phyloP scores from a whole-genome alignment of 37 sponge, comb jelly and placozoan species.

The Axinella damicornis region DNA sequence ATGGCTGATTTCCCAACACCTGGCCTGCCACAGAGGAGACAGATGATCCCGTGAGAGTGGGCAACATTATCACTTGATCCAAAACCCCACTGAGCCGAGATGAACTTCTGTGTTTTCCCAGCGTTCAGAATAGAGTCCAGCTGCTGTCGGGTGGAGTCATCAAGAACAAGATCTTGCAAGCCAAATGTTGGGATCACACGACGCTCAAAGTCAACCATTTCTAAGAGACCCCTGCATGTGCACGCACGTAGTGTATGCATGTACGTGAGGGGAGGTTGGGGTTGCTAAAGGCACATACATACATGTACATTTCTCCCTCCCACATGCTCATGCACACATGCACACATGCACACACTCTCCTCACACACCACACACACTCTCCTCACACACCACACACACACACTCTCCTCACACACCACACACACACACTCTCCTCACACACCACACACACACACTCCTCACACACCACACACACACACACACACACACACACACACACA shows the following conservation, averaged over 20 bases:
- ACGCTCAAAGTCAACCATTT: conserved; percentile 80
- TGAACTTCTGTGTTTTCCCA: conserved; percentile 64
- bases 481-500: conserved; percentile 9
- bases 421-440: no score
- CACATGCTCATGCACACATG: neutral
- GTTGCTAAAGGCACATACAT: neutral
- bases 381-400: no score
- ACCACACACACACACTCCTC: no score
- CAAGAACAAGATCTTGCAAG: conserved; percentile 46
- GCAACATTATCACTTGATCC: conserved; percentile 44
- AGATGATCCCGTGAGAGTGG: conserved; percentile 20
- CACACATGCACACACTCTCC: no score
- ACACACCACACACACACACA: no score
- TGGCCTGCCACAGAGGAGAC: conserved; percentile 50
- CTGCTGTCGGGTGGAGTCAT: conserved; percentile 9
- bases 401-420: no score
- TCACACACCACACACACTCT: no score
- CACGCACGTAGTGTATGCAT: no score
- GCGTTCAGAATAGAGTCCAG: conserved; percentile 47
- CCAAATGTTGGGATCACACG: conserved; percentile 75
- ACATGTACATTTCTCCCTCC: neutral
- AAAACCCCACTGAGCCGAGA: conserved; percentile 81
- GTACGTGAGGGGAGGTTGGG: no score
- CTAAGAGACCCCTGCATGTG: conserved; percentile 61
- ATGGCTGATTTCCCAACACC: conserved; percentile 66